Base-by-base conservation (phyloP, 1,140 invertebrate species). In the Sogatella furcifera region DNA sequence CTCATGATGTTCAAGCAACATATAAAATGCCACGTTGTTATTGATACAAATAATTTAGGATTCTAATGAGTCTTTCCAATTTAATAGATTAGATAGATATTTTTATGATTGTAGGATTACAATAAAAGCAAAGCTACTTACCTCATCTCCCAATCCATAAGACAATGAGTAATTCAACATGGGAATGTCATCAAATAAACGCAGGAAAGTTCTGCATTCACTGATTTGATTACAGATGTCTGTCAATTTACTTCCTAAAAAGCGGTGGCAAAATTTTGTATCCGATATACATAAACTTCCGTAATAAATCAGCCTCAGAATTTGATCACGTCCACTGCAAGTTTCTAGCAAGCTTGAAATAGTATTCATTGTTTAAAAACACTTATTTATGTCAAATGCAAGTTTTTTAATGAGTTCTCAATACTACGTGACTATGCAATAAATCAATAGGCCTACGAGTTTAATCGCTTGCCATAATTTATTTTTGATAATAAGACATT, bases 151-250 rank as follows among this genome's bases (percentile, higher is more conserved):
- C 63, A 80, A 76, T 19, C 80, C 80, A 73, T 86, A 86, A 55
- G 77, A 75, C 38, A 85, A 65, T 8, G 78, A 78, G 64, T 79
- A 78, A 66, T 80, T 75, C 58, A 89, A 71, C 76, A 84, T 83
- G 8, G 86, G 82, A 64, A 88, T 76, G 66, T 89, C 87, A 76
- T 90, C 87, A 54, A 90, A 80, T 41, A 91, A 74, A 62, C 88
- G 75, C 41, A 89, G 71, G 43, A 85, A 81, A 3, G 83, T 78
- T 65, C 88, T 73, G 58, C 83, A 83, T 9, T 73, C 78, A 44
- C 84, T 84, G 66, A 90, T 77, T 67, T 84, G 78, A 9, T 78
- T 81, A 62, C 83, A 78, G 64, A 88, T 76, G 31, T 69, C 77
- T 52, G 76, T 73, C 17, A 85, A 79, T 61, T 81, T 82, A 24